Base-by-base conservation (phyloP, 1,140 invertebrate genomes). In the Melitaea cinxia region DNA sequence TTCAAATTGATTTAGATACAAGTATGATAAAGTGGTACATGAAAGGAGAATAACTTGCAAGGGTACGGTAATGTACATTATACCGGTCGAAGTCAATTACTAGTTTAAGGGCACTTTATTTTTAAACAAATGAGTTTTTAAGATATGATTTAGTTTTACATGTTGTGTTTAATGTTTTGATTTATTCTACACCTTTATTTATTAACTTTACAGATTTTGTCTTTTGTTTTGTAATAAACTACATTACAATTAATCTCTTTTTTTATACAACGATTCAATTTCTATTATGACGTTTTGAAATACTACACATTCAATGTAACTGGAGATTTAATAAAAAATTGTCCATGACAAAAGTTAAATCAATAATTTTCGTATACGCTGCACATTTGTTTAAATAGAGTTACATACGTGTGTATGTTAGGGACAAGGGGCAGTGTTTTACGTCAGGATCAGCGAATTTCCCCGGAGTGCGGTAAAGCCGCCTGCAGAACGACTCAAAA, bases 381-480 rank as follows among this genome's bases (percentile, higher is more conserved):
- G 23, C 23, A 14, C 42, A 57, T 28, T 28, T 14, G 54, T 57
- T 33, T 45, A 23, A 26, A 35, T 56, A 57, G 21, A 45, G 17
- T 12, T 19, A 23, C n/a, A n/a, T n/a, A n/a, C 10, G 37, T 24
- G 21, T 15, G 23, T 37, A 45, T 21, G 12, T 37, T 33, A 24
- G 39, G 17, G 12, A 30, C 55, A 7, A 15, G 14, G 52, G 52
- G 77, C 77, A 73, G 56, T 72, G 65, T 79, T 80, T 81, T 83
- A 83, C 73, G 68, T 68, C 66, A 37, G 82, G 82, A 81, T 83
- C 82, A 80, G 63, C 60, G 78, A 76, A 89, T 89, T 89, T 89
- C 86, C 86, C 86, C 55, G 37, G 85, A 83, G 86, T 82, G 77
- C 72, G 75, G 72, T 89, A 85, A 83, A 82, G 76, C 72, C 76